Conservation (phyloP, 2,113 vertebrate species). For the Melanerpes aurifrons region DNA sequence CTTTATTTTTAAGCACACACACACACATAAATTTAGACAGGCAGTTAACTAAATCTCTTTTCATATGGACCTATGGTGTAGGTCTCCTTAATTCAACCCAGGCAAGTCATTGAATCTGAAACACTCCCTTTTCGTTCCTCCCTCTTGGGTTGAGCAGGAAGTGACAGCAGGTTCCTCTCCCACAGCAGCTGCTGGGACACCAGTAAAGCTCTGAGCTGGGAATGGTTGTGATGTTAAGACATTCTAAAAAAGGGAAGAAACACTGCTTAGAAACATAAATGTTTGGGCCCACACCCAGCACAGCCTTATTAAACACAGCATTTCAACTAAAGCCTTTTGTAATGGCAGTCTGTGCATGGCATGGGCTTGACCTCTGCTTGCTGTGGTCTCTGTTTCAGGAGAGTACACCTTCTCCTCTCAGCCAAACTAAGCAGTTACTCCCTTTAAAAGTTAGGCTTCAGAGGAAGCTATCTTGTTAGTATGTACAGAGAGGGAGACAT, state of each 20-base stretch:
- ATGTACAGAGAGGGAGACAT: slow-evolving; percentile 63
- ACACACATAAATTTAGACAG: too few species aligned
- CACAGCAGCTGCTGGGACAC: neutral
- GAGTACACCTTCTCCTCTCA: neutral
- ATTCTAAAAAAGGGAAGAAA: neutral
- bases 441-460: slow-evolving; percentile 74
- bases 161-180: neutral
- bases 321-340: neutral
- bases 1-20: too few species aligned
- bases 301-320: neutral
- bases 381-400: neutral
- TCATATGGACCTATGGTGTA: too few species aligned
- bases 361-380: neutral
- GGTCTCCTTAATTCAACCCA: too few species aligned
- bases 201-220: neutral
- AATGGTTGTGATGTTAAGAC: neutral
- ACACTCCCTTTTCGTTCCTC: too few species aligned
- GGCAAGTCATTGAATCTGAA: too few species aligned
- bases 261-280: neutral
- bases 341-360: neutral
- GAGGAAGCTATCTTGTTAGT: slow-evolving; percentile 42
- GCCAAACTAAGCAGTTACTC: slow-evolving; percentile 70
- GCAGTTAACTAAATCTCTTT: too few species aligned
- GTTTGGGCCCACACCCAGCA: neutral
- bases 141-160: too few species aligned